A percentile compares a stretch with the other conserved stretches of the same genome.
Evolutionary conservation across 2,113 vertebrate genomes (phyloP).

Genomic region (Erythrolamprus reginae): DNA sequence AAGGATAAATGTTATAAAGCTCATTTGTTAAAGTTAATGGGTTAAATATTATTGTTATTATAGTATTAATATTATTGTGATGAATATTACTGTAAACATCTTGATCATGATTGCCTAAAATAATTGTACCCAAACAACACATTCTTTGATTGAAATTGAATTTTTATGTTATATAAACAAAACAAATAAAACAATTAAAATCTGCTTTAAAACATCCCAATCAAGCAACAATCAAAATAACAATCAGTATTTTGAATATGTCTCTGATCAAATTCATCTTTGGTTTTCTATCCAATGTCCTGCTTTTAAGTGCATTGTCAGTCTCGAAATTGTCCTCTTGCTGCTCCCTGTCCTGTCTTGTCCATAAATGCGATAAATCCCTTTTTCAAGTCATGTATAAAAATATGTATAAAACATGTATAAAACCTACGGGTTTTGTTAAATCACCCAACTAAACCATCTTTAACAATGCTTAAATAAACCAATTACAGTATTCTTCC

Average conservation of each 20-base stretch:
- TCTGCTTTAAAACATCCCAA: too few species aligned
- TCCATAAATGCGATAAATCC: neutral
- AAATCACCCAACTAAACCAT: neutral
- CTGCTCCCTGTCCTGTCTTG: neutral
- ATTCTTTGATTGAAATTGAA: too few species aligned
- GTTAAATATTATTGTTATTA: too few species aligned
- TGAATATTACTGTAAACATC: too few species aligned
- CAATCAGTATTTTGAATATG: neutral
- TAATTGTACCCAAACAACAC: too few species aligned
- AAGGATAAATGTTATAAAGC: too few species aligned
- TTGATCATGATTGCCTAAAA: too few species aligned
- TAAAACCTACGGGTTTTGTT: neutral
- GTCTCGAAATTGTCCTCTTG: neutral
- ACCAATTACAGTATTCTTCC: neutral
- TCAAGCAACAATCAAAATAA: neutral
- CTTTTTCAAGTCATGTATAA: neutral
- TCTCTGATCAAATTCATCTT: neutral
- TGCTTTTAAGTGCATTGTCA: neutral
- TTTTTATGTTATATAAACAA: too few species aligned
- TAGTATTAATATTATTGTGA: too few species aligned
- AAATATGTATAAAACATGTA: neutral
- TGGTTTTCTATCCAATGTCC: neutral
- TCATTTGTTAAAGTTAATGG: too few species aligned
- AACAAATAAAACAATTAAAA: too few species aligned
- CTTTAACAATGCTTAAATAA: neutral